A percentile compares a stretch with the other conserved stretches of the same genome.
phyloP scores from a whole-genome alignment of 2,888 invertebrate species.

The Drosophila fulvimacula region DNA sequence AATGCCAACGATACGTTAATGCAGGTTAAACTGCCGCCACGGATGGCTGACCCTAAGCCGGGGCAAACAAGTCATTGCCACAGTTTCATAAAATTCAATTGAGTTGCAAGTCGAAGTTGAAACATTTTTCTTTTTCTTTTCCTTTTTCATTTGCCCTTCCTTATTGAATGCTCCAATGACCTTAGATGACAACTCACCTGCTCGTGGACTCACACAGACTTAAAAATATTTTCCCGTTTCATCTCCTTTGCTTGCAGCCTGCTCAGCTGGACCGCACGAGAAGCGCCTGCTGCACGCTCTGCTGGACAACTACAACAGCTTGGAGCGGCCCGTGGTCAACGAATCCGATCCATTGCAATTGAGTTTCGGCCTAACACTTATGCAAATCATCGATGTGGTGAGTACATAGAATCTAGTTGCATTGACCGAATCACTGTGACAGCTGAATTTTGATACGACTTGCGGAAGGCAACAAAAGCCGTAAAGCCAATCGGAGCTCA shows the following conservation, averaged over 20 bases:
- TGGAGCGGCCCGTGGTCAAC: conserved; percentile 97
- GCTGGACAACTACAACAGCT: conserved; percentile 95
- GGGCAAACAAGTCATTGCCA: conserved; percentile 31
- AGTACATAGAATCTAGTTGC: conserved; percentile 83
- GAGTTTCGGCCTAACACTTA: conserved; percentile 97
- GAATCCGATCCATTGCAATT: conserved; percentile 97
- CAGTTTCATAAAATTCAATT: conserved; percentile 40
- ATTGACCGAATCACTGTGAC: background rate
- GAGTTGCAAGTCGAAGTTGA: conserved; percentile 36
- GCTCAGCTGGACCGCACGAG: conserved; percentile 95
- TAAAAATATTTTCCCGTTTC: background rate
- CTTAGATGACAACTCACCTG: conserved; percentile 4
- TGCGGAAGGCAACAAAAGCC: too few species aligned
- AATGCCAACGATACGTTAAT: conserved; percentile 66
- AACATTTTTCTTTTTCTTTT: background rate
- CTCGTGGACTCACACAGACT: background rate
- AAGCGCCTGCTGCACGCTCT: conserved; percentile 95
- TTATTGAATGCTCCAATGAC: background rate
- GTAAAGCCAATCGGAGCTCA: background rate
- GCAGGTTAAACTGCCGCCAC: conserved; percentile 64
- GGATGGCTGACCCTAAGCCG: conserved; percentile 44
- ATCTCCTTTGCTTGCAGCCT: conserved; percentile 86
- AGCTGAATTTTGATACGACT: too few species aligned
- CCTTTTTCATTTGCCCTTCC: background rate
- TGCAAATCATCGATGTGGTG: conserved; percentile 99